Percentiles rank a stretch among this genome's conserved stretches.
Conservation (phyloP, 2,888 invertebrate genomes). For the Ashinkailepas kermadecensis region DNA sequence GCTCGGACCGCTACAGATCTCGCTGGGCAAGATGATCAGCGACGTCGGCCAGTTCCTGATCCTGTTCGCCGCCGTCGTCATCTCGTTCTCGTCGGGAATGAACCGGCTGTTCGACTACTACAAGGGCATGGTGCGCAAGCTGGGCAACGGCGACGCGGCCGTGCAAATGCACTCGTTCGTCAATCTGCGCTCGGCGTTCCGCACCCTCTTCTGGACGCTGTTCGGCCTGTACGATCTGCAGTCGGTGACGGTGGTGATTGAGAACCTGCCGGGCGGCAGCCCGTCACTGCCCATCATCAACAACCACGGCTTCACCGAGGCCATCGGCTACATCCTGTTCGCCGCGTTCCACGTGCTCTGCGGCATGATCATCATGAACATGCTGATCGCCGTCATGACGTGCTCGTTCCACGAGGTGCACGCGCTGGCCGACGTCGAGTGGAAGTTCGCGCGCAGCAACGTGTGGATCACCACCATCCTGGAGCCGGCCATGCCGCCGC, state of each 20-base stretch:
- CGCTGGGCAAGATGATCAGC: slow-evolving; percentile 59
- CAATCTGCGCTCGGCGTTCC: slow-evolving; percentile 51
- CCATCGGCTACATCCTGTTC: slow-evolving; percentile 56
- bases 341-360: slow-evolving; percentile 58
- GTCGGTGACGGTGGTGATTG: slow-evolving; percentile 57
- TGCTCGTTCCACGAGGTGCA: slow-evolving; percentile 63
- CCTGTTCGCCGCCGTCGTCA: slow-evolving; percentile 53
- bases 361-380: slow-evolving; percentile 64
- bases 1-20: slow-evolving; percentile 53
- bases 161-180: slow-evolving; percentile 53
- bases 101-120: slow-evolving; percentile 58
- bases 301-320: slow-evolving; percentile 54
- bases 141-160: slow-evolving; percentile 53
- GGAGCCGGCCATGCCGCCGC: slow-evolving; percentile 21
- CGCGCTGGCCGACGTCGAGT: slow-evolving; percentile 61
- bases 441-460: slow-evolving; percentile 67
- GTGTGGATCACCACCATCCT: slow-evolving; percentile 50
- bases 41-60: slow-evolving; percentile 56
- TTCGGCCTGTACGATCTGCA: slow-evolving; percentile 60
- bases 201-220: slow-evolving; percentile 61
- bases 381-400: slow-evolving; percentile 67
- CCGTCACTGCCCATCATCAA: slow-evolving; percentile 41
- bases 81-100: slow-evolving; percentile 55
- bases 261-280: slow-evolving; percentile 49
- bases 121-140: slow-evolving; percentile 54